Conservation (phyloP, 2,113 vertebrate genomes). For the Trochalopteron elliotii region DNA sequence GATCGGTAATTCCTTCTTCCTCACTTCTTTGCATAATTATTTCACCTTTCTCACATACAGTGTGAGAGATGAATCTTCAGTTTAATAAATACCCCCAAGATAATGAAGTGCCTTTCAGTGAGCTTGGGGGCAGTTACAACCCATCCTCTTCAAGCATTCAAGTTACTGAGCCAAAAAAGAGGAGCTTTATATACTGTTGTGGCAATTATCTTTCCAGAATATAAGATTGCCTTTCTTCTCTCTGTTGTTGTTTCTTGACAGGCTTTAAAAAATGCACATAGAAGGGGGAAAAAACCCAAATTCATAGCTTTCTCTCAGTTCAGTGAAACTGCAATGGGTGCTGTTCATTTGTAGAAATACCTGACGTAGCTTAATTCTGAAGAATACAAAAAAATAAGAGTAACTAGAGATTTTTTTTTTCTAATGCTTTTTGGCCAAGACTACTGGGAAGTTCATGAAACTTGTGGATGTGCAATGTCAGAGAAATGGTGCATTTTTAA, state of each 20-base stretch:
- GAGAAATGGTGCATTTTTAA: constrained; percentile 55
- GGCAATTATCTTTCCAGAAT: background rate
- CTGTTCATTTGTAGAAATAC: constrained; percentile 33
- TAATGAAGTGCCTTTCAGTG: background rate
- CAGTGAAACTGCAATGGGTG: constrained; percentile 4
- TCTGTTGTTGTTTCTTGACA: background rate
- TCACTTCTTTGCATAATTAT: background rate
- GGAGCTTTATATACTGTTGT: background rate
- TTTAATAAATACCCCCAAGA: background rate
- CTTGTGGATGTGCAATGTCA: constrained; percentile 11
- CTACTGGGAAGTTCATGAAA: background rate
- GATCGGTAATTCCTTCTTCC: background rate
- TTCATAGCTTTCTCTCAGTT: constrained; percentile 1
- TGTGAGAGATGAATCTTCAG: background rate
- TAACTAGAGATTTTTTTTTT: constrained; percentile 12
- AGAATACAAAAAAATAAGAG: constrained; percentile 5
- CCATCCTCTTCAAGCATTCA: background rate
- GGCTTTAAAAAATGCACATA: background rate
- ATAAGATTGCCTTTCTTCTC: background rate
- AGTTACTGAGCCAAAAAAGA: background rate
- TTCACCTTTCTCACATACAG: background rate
- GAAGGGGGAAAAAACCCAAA: background rate
- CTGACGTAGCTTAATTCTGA: constrained; percentile 38
- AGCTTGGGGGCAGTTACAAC: background rate
- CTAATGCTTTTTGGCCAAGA: constrained; percentile 11